These are phyloP conservation scores for Hydrolagus colliei DNA, from an alignment of 2,797 vertebrate genomes.

Conservation along the genomic window DNA sequence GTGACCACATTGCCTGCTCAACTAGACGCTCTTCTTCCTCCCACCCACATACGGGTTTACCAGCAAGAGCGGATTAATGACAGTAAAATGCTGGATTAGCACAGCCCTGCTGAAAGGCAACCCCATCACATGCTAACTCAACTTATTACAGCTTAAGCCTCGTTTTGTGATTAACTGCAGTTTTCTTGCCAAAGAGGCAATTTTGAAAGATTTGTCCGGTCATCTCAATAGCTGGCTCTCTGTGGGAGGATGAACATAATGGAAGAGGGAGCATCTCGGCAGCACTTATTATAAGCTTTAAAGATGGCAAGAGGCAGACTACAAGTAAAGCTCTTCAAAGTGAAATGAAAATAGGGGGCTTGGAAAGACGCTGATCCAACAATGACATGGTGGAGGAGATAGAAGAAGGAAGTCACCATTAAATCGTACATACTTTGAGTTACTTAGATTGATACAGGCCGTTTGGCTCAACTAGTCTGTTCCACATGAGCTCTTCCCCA, in stretches of 20 bases:
- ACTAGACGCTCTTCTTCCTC: neutral
- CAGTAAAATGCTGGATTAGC: neutral
- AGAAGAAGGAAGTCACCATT: neutral
- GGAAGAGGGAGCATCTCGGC: no score
- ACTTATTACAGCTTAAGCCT: neutral
- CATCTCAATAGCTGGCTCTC: neutral
- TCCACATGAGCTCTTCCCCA: no score
- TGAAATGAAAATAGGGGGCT: neutral
- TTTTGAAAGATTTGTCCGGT: neutral
- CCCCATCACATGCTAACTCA: conserved; percentile 1
- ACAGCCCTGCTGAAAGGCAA: neutral
- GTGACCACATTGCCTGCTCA: no score
- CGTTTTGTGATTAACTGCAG: neutral
- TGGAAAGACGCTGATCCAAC: neutral
- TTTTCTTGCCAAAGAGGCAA: conserved; percentile 1
- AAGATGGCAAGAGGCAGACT: neutral
- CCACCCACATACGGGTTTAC: neutral
- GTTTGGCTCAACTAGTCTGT: no score
- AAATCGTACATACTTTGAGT: neutral
- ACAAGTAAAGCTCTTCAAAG: no score
- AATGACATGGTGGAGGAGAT: no score
- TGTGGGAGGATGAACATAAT: neutral
- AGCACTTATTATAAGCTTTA: neutral
- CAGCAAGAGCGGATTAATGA: neutral
- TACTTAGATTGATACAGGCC: no score